Evolutionary conservation across 2,888 invertebrate genomes (phyloP), one percentile per base, ranked within the genome.

Genomic region (Meandrusa payeni): DNA sequence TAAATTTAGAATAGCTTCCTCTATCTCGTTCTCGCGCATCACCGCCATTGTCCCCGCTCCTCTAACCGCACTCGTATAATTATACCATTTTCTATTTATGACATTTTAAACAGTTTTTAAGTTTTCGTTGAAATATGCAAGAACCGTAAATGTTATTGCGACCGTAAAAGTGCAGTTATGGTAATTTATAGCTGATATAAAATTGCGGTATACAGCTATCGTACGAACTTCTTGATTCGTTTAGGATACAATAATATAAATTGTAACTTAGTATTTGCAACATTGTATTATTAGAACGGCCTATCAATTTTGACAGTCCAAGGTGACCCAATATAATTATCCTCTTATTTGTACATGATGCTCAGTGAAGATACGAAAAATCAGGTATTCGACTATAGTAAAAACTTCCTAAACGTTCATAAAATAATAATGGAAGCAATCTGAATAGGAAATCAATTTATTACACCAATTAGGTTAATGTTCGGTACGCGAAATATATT

Each of bases 121-220:
- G 69, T 77, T 82, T 82, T 79, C 78, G 76, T 81, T 75, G 73
- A 76, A 81, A 77, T 76, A 78, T 79, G 71, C 74, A 71, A 71
- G 63, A 65, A 64, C 69, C 75, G 71, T 86, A 79, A 85, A 83
- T 73, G 77, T 81, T 81, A 75, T 75, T 78, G 67, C 65, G 69
- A 77, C 69, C 64, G 73, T 86, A 85, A 85, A 85, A 82, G 73
- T 63, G 76, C 73, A 78, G 75, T 85, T 80, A 78, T 61, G 58
- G 59, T 78, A 83, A 85, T 85, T 86, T 86, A 85, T 79, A 55
- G 72, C 62, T 55, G 67, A 73, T 78, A 73, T 55, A 81, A 69
- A 76, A 79, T 28, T 65, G 70, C 57, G 59, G 69, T 70, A 76
- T 73, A 68, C 58, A 64, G 68, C 60, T 69, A 70, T 75, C 59